phyloP scores from a whole-genome alignment of 2,888 invertebrate species.

The Polydrusus pterygomalis region DNA sequence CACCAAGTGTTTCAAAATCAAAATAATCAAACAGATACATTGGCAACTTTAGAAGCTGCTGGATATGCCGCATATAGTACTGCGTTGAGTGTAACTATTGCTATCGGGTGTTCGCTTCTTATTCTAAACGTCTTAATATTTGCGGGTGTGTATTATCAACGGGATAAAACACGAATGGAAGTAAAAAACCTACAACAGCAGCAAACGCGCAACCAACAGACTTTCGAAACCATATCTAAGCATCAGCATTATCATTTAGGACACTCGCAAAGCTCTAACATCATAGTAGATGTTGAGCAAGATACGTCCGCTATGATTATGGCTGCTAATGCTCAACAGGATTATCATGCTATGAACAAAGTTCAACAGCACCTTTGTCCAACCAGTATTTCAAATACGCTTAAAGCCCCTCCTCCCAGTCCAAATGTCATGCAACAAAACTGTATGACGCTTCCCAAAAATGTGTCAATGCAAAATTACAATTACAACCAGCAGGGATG shows the following conservation, averaged over 20 bases:
- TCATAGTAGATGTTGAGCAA: slow-evolving; percentile 90
- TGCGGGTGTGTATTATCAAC: slow-evolving; percentile 89
- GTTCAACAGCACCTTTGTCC: slow-evolving; percentile 75
- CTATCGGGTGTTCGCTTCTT: slow-evolving; percentile 86
- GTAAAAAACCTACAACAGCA: slow-evolving; percentile 86
- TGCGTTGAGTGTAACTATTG: slow-evolving; percentile 85
- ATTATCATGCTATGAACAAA: slow-evolving; percentile 72
- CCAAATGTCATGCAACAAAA: slow-evolving; percentile 73
- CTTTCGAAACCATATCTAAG: slow-evolving; percentile 85
- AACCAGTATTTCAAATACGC: slow-evolving; percentile 73
- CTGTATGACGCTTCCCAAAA: slow-evolving; percentile 74
- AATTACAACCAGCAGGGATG: slow-evolving; percentile 67
- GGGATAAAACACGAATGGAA: slow-evolving; percentile 85
- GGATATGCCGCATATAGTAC: slow-evolving; percentile 86
- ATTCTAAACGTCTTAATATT: slow-evolving; percentile 89
- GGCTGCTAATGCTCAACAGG: slow-evolving; percentile 74
- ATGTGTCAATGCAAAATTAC: slow-evolving; percentile 70
- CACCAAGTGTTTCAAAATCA: slow-evolving; percentile 74
- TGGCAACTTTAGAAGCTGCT: slow-evolving; percentile 87
- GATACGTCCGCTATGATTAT: slow-evolving; percentile 77
- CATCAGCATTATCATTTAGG: slow-evolving; percentile 88
- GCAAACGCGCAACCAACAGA: slow-evolving; percentile 78
- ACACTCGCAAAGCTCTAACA: slow-evolving; percentile 85
- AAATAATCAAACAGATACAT: slow-evolving; percentile 83
- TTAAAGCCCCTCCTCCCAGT: slow-evolving; percentile 78